A percentile compares a stretch with the other conserved stretches of the same genome.
Evolutionary conservation across 2,113 vertebrate species (phyloP).

Genomic region (Perca schrenkii): DNA sequence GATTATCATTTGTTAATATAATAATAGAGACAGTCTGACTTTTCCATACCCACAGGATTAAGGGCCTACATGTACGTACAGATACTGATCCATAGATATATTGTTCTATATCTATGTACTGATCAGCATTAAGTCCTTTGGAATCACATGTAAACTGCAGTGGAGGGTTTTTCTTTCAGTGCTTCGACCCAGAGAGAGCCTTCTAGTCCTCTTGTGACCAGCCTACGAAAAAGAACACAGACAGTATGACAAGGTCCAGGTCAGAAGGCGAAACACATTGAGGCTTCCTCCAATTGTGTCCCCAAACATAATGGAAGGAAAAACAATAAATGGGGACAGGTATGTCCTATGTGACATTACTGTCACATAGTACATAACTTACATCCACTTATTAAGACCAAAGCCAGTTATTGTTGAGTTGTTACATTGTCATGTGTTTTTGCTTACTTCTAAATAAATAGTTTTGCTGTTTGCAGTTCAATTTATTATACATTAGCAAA

Average conservation of each 20-base stretch:
- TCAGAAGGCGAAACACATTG: neutral
- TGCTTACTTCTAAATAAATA: too few species aligned
- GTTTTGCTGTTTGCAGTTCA: too few species aligned
- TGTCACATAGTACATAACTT: too few species aligned
- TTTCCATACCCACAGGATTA: slow-evolving; percentile 20
- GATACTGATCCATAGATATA: neutral
- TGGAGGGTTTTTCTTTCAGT: neutral
- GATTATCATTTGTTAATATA: slow-evolving; percentile 15
- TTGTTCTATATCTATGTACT: too few species aligned
- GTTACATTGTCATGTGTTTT: too few species aligned
- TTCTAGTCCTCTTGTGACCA: too few species aligned
- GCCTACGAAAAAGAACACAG: too few species aligned
- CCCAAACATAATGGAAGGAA: slow-evolving; percentile 23
- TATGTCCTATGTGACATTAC: neutral
- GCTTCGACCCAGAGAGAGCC: too few species aligned
- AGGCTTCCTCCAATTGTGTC: slow-evolving; percentile 59
- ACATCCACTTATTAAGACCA: neutral
- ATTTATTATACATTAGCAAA: too few species aligned
- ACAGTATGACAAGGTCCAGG: neutral
- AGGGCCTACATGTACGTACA: neutral
- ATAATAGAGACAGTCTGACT: neutral
- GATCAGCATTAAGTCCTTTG: slow-evolving; percentile 32
- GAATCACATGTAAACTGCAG: slow-evolving; percentile 30
- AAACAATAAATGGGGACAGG: slow-evolving; percentile 1
- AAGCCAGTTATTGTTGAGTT: neutral